Base-by-base conservation (phyloP, 2,797 vertebrate species). In the Arnoldichthys spilopterus region DNA sequence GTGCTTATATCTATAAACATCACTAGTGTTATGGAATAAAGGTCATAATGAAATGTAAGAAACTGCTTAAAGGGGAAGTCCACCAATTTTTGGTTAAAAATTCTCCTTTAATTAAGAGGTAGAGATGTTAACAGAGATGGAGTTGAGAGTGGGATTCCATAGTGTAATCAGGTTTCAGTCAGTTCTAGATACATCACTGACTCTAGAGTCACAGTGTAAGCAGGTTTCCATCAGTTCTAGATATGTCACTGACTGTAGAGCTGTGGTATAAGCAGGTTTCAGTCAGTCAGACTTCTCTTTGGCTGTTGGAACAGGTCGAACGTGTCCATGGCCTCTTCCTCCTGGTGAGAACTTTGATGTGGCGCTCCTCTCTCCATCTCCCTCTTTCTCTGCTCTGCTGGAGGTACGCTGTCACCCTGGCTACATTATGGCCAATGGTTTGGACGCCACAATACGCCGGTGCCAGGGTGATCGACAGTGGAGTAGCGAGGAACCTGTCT, bases 391-490 rank as follows among this genome's bases (percentile, higher is more conserved):
- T 7, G 93, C 93, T 76, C 88, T 93, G 66, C 86, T 95, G n/a
- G 91, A 93, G 76, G 92, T 94, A 67, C 92, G 84, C 73, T 96
- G 95, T 87, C 85, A 90, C 76, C 83, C 90, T 0, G 93, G 94
- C 61, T 95, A 92, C 86, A 77, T 70, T 15, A 86, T 93, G 86
- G 86, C 89, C 69, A 88, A 63, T 6, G 91, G 93, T 81, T 74
- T 91, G 82, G 90, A 93, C 69, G 84, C 74, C 70, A 87, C 85
- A 32, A 88, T 93, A 73, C 94, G 93, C 77, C 93, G 92, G 88
- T 96, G 95, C 85, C 95, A 96, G 86, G 94, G 94, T 76, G 94
- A 96, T 89, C 87, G 92, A 24, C 92, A 91, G 85, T 95, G 95
- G 95, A 96, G 95, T 75, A 92, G 93, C 45, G 90, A 92, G 43